phyloP scores from a whole-genome alignment of 2,797 vertebrate species.

The Triplophysa bombifrons region DNA sequence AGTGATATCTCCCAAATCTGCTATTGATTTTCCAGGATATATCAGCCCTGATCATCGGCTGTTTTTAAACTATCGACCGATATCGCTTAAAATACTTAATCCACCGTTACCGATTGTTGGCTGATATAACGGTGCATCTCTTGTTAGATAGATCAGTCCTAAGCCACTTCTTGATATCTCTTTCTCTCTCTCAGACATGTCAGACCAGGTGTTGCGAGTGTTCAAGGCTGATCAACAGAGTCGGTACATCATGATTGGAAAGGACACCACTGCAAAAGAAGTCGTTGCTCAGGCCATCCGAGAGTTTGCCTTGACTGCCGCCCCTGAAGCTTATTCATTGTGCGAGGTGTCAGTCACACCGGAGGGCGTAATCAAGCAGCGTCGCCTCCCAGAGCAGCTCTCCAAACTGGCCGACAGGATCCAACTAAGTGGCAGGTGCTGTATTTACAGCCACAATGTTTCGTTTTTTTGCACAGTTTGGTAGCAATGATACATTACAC shows the following conservation, averaged over 20 bases:
- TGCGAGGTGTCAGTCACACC: constrained; percentile 98
- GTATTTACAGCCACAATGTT: not conserved
- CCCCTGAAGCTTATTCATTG: constrained; percentile 90
- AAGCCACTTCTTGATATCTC: not conserved
- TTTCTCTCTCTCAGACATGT: constrained; percentile 80
- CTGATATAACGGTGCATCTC: too few species aligned
- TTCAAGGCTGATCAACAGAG: constrained; percentile 99
- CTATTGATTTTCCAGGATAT: too few species aligned
- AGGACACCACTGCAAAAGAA: constrained; percentile 97
- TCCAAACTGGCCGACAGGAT: constrained; percentile 98
- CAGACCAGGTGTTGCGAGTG: constrained; percentile 94
- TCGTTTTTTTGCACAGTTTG: not conserved
- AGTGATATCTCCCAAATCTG: too few species aligned
- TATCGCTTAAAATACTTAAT: too few species aligned
- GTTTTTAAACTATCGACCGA: too few species aligned
- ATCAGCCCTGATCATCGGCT: too few species aligned
- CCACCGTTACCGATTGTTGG: too few species aligned
- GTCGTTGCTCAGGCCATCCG: constrained; percentile 95
- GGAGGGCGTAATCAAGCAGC: constrained; percentile 97
- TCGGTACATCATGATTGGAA: constrained; percentile 98
- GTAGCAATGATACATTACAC: not conserved
- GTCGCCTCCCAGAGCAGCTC: constrained; percentile 94
- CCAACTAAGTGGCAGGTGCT: constrained; percentile 94
- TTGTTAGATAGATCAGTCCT: not conserved
- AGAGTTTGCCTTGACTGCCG: constrained; percentile 92